These are phyloP conservation scores for Oscheius sp. DNA, from an alignment of 1,140 invertebrate genomes.

Conservation along the genomic window DNA sequence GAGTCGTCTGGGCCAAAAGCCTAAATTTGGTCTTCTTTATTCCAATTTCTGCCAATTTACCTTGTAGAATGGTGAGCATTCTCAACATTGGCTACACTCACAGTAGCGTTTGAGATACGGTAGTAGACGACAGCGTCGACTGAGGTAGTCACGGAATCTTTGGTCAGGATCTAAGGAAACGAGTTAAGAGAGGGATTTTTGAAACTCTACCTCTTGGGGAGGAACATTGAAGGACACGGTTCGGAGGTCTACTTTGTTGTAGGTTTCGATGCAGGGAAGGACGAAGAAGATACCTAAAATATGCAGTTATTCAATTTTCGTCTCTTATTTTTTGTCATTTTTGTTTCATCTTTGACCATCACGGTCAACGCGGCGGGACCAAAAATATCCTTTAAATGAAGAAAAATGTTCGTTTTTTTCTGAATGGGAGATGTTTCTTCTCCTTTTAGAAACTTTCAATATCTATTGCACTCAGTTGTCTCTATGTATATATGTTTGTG, in stretches of 20 bases:
- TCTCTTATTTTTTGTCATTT: not conserved
- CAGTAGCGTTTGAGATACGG: slow-evolving; percentile 78
- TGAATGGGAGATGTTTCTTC: no score
- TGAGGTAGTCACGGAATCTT: slow-evolving; percentile 72
- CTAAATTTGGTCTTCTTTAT: no score
- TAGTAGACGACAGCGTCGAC: slow-evolving; percentile 91
- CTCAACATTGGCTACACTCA: slow-evolving; percentile 72
- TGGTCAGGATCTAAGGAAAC: slow-evolving; percentile 66
- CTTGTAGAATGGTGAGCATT: slow-evolving; percentile 79
- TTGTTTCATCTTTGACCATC: no score
- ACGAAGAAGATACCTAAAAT: slow-evolving; percentile 58
- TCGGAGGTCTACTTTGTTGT: slow-evolving; percentile 66
- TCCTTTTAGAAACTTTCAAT: no score
- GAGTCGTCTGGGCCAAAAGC: slow-evolving; percentile 76
- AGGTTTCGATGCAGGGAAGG: slow-evolving; percentile 68
- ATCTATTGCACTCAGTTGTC: no score
- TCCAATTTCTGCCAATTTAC: not conserved
- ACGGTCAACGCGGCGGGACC: no score
- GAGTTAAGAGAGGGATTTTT: slow-evolving; percentile 17
- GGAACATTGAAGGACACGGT: slow-evolving; percentile 70
- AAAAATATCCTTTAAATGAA: no score
- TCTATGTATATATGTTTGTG: no score
- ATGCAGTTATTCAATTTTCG: not conserved
- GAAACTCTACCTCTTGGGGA: slow-evolving; percentile 63
- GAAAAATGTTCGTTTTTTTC: no score